Evolutionary conservation across 2,888 invertebrate species (phyloP).

Genomic region (Hyppa rectilinea): DNA sequence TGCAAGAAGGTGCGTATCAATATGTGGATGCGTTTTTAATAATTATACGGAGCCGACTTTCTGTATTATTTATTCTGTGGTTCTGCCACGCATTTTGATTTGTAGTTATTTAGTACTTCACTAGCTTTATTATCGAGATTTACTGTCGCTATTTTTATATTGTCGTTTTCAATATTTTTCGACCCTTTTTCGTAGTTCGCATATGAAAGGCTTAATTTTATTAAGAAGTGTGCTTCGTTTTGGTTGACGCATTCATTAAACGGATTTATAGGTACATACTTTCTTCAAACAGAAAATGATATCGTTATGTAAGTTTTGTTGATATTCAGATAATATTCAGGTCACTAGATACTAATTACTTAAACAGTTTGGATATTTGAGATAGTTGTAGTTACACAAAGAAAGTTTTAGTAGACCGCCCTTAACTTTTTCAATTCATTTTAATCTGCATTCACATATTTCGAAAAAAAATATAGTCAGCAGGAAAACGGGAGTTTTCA

Average conservation of each 20-base stretch:
- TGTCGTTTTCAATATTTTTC: constrained; percentile 35
- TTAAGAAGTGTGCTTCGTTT: neutral
- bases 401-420: too few species aligned
- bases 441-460: too few species aligned
- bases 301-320: neutral
- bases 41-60: neutral
- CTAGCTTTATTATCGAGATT: constrained; percentile 35
- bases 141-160: constrained; percentile 39
- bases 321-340: neutral
- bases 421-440: too few species aligned
- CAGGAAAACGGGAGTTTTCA: too few species aligned
- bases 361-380: too few species aligned
- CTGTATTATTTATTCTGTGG: neutral
- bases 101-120: constrained; percentile 46
- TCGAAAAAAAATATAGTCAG: too few species aligned
- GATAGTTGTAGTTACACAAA: too few species aligned
- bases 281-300: neutral
- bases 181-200: constrained; percentile 25
- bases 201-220: constrained; percentile 20
- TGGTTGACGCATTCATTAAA: neutral
- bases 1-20: neutral
- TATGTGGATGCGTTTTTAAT: neutral
- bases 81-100: constrained; percentile 31
- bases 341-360: neutral
- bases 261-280: neutral